phyloP scores from a whole-genome alignment of 2,888 invertebrate species.

The Abrostola tripartita region DNA sequence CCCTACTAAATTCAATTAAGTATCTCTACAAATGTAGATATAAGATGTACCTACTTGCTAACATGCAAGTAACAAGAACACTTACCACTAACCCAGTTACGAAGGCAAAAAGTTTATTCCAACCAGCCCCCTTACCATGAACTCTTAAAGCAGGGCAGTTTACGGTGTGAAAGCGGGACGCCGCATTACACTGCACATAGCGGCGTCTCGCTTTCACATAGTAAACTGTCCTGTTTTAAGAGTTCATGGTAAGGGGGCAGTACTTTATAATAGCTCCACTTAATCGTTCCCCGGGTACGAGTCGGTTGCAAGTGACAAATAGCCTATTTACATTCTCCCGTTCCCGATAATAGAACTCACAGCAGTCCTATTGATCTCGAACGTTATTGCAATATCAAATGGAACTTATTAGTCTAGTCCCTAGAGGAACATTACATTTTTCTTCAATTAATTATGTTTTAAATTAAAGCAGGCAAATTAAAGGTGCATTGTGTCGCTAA shows the following conservation, averaged over 20 bases:
- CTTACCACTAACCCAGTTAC: conserved; percentile 22
- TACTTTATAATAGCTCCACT: conserved; percentile 63
- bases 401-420: conserved; percentile 21
- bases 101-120: conserved; percentile 56
- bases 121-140: no score
- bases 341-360: conserved; percentile 65
- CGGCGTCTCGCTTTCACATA: no score
- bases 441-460: conserved; percentile 28
- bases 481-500: conserved; percentile 18
- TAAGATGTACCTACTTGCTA: neutral
- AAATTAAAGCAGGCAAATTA: conserved; percentile 29
- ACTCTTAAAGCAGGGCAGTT: no score
- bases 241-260: no score
- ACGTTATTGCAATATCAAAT: conserved; percentile 46
- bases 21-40: neutral
- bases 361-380: conserved; percentile 56
- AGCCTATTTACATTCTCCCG: conserved; percentile 70
- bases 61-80: conserved; percentile 7
- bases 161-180: no score
- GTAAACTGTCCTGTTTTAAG: no score
- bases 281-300: conserved; percentile 61
- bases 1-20: no score
- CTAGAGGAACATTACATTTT: conserved; percentile 20
- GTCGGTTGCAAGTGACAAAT: conserved; percentile 72
- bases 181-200: no score